A percentile compares a stretch with the other conserved stretches of the same genome.
Evolutionary conservation across 2,888 invertebrate species (phyloP).

Genomic region (Cerastoderma edule): DNA sequence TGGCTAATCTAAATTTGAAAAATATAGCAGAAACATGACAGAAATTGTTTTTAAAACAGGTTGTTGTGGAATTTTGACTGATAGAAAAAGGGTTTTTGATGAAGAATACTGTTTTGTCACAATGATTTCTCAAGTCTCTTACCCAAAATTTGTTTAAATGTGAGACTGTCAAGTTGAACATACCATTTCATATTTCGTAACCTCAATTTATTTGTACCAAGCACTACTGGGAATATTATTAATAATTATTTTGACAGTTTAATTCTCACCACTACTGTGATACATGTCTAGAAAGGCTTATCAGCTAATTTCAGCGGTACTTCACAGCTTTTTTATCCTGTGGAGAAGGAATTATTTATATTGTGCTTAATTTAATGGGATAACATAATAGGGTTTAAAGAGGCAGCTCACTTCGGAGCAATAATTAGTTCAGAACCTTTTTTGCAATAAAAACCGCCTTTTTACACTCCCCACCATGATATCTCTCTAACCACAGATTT

Average conservation of each 20-base stretch:
- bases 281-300: constrained; percentile 22
- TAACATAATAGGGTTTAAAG: constrained; percentile 14
- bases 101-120: no score
- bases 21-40: no score
- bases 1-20: no score
- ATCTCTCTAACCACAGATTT: no score
- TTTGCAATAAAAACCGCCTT: constrained; percentile 11
- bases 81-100: no score
- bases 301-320: constrained; percentile 24
- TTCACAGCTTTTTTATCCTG: constrained; percentile 15
- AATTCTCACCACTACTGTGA: constrained; percentile 17
- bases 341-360: constrained; percentile 22
- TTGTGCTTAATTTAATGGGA: constrained; percentile 24
- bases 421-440: constrained; percentile 23
- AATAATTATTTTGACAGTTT: constrained; percentile 19
- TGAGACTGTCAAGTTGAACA: no score
- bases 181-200: background rate
- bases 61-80: no score
- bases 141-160: no score
- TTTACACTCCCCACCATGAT: constrained; percentile 12
- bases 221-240: constrained; percentile 11
- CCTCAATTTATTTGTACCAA: constrained; percentile 5
- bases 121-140: no score
- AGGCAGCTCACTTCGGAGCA: constrained; percentile 3
- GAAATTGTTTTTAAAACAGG: no score